Evolutionary conservation across 2,888 invertebrate species (phyloP), one percentile per base, ranked within the genome.

Genomic region (Cheilosia vulpina): DNA sequence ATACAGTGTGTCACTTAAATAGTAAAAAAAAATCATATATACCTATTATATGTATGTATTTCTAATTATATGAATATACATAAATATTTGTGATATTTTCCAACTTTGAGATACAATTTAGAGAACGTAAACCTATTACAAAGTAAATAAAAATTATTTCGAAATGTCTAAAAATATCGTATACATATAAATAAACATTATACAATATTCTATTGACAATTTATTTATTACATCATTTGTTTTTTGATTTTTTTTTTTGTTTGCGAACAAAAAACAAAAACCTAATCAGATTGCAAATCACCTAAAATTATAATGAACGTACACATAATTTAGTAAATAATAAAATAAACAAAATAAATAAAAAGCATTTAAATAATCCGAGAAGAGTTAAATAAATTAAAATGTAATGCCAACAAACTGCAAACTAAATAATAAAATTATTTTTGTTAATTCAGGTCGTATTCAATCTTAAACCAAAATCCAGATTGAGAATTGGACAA

Each of bases 51-150:
- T 79, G 57, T 72, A 72, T 72, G 75, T 41, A 79, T 79, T 84
- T 84, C 73, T 68, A 73, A 62, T 73, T 73, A 73, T 75, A 79
- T 79, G 65, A 79, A 79, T 60, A 79, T 75, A 75, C 65, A 79
- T 84, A 84, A 57, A 75, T 75, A 75, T 83, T 84, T 84, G 84
- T 84, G 84, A 84, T 84, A 84, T 84, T 84, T 84, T 84, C 80
- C 63, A 84, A 80, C 75, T 75, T 84, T 83, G 73, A 84, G 60
- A 84, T 80, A 84, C 65, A 79, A 80, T 76, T 80, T 75, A 84
- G 63, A 80, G 65, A 69, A 58, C 58, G 68, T 79, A 58, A 69
- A 65, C 68, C 68, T 79, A 71, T 63, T 63, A 73, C 72, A 68
- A 65, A 79, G 58, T 73, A 80, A 73, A 80, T 45, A 53, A 66